Evolutionary conservation across 2,888 invertebrate genomes (phyloP), one percentile per base, ranked within the genome.

Genomic region (Leucania comma): DNA sequence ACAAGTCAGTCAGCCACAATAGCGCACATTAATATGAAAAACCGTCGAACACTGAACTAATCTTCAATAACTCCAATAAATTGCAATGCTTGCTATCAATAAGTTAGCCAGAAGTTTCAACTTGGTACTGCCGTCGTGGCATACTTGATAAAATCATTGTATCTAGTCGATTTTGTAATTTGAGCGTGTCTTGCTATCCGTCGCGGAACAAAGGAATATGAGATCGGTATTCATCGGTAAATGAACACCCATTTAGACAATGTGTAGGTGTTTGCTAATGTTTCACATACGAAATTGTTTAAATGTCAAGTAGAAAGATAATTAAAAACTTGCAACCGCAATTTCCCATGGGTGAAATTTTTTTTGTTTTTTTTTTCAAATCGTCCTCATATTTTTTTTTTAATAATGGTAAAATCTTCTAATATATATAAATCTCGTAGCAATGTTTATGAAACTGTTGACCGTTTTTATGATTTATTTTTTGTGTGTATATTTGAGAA

Each of bases 141-240:
- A 58, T 70, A 67, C 68, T 75, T 75, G 57, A 79, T 79, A 56
- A 83, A 82, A 79, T 72, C 29, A 77, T 70, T 72, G 59, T 69
- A 59, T 73, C 80, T 78, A 72, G 76, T 76, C 72, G 63, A 80
- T 70, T 75, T 78, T 72, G 84, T 75, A 85, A 85, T 66, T 59
- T 67, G 85, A 84, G 69, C 51, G 64, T 57, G 68, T 73, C 78
- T 75, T 59, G 72, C 70, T 75, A 75, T 64, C 59, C 73, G 53
- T 72, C 67, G 70, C 57, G 51, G 66, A 80, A 85, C 82, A 83
- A 84, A 77, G 82, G 84, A 80, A 85, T 80, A 78, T 73, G 85
- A 84, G 86, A 83, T 76, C 61, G 74, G 53, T 20, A 80, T 75
- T 80, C 71, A 76, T 75, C 71, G 71, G 81, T 82, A 75, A 85